Percentiles rank a stretch among this genome's conserved stretches.
These are phyloP conservation scores for Chironomus riparius DNA, from an alignment of 2,888 invertebrate genomes.

Conservation along the genomic window DNA sequence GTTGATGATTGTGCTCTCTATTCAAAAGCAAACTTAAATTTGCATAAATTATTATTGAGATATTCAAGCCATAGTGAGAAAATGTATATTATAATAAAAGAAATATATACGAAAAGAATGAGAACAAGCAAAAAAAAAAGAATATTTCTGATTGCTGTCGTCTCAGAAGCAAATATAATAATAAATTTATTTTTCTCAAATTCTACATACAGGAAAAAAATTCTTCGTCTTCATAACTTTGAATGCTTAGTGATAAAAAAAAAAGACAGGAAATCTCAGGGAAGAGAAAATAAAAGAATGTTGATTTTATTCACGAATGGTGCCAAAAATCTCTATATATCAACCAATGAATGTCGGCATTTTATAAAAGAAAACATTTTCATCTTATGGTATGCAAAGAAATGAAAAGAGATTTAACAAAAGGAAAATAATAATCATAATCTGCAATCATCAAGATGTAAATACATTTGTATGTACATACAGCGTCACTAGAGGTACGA, in stretches of 20 bases:
- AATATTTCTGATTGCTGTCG: conserved; percentile 17
- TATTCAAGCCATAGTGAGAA: background rate
- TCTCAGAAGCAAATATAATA: conserved; percentile 1
- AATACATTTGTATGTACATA: background rate
- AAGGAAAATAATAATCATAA: conserved; percentile 2
- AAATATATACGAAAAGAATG: background rate
- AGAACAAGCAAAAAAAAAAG: background rate
- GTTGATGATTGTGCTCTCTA: background rate
- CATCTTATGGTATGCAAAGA: background rate
- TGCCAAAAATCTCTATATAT: conserved; percentile 15
- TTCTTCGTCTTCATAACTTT: background rate
- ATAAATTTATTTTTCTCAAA: background rate
- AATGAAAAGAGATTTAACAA: background rate
- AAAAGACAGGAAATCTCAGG: conserved; percentile 24
- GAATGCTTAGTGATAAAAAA: background rate
- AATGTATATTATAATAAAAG: too few relatives aligned
- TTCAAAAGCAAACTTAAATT: conserved; percentile 15
- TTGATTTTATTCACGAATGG: conserved; percentile 23
- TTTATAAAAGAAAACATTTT: background rate
- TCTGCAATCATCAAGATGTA: conserved; percentile 11
- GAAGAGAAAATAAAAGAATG: conserved; percentile 1
- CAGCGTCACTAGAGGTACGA: too few relatives aligned
- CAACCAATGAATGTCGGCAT: background rate
- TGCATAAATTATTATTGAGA: conserved; percentile 26
- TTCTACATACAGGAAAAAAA: background rate